Evolutionary conservation across 2,113 vertebrate species (phyloP).

Genomic region (Montifringilla adamsi): DNA sequence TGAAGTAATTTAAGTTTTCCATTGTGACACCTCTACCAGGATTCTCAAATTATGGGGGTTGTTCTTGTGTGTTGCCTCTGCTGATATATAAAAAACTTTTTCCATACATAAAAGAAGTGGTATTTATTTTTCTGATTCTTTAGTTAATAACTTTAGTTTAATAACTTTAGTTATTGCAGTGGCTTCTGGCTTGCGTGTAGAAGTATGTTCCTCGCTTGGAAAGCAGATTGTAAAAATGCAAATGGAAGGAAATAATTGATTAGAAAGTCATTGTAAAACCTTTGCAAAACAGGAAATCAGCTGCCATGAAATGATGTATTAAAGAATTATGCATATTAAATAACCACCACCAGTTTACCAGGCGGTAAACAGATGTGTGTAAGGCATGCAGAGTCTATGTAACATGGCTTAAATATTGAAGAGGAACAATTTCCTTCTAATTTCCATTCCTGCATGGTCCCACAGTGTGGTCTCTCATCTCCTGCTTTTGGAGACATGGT

Average conservation of each 20-base stretch:
- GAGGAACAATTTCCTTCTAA: background rate
- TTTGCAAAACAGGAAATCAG: background rate
- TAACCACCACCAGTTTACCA: background rate
- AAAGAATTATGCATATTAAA: background rate
- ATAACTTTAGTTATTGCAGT: background rate
- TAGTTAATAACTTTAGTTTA: too few relatives aligned
- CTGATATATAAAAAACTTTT: background rate
- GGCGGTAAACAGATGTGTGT: background rate
- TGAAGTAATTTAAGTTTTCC: background rate
- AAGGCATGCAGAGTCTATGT: background rate
- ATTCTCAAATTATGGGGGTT: background rate
- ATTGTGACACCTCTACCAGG: background rate
- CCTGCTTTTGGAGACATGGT: background rate
- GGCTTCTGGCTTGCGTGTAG: background rate
- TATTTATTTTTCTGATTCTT: background rate
- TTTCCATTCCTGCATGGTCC: background rate
- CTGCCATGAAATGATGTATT: background rate
- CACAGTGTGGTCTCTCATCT: background rate
- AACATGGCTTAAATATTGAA: background rate
- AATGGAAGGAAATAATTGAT: background rate
- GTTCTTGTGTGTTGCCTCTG: background rate
- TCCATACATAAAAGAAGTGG: background rate
- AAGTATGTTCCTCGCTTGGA: background rate
- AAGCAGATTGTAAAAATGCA: background rate
- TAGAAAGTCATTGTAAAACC: background rate